A percentile compares a stretch with the other conserved stretches of the same genome.
Conservation (phyloP, 2,888 invertebrate species). For the Selenia dentaria region DNA sequence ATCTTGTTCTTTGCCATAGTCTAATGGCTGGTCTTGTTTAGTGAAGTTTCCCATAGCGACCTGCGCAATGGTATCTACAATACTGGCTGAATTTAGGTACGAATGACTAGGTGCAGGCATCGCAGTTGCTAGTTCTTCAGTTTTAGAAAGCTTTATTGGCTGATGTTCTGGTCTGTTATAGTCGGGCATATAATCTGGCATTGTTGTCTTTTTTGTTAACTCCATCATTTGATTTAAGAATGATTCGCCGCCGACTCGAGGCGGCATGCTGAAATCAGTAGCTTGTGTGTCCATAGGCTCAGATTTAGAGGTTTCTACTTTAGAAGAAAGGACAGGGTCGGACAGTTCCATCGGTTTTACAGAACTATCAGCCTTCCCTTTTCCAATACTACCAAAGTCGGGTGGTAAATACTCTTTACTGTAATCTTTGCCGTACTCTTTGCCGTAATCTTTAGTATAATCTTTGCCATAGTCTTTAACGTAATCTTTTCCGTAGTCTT, state of each 20-base stretch:
- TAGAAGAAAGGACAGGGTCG: constrained; percentile 73
- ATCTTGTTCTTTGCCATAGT: constrained; percentile 72
- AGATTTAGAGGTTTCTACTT: constrained; percentile 74
- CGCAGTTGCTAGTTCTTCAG: constrained; percentile 77
- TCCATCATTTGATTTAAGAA: constrained; percentile 82
- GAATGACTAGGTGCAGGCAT: constrained; percentile 78
- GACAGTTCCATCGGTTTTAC: constrained; percentile 68
- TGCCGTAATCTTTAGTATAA: constrained; percentile 64
- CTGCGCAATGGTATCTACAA: constrained; percentile 73
- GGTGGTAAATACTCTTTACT: constrained; percentile 79
- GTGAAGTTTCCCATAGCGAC: constrained; percentile 73
- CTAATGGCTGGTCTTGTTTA: constrained; percentile 69
- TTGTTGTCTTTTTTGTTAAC: constrained; percentile 79
- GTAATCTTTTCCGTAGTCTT: constrained; percentile 62
- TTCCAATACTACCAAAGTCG: constrained; percentile 81
- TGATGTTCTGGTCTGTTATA: constrained; percentile 63
- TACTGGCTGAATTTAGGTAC: constrained; percentile 65
- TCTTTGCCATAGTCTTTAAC: constrained; percentile 41
- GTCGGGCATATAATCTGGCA: constrained; percentile 77
- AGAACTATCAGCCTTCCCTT: constrained; percentile 75
- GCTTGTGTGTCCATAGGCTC: constrained; percentile 61
- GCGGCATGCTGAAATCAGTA: constrained; percentile 77
- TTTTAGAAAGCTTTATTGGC: constrained; percentile 85
- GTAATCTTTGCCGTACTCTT: constrained; percentile 63
- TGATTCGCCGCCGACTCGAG: constrained; percentile 73